Percentiles rank a stretch among this genome's conserved stretches.
Evolutionary conservation across 2,113 vertebrate species (phyloP).

Genomic region (Passer montanus): DNA sequence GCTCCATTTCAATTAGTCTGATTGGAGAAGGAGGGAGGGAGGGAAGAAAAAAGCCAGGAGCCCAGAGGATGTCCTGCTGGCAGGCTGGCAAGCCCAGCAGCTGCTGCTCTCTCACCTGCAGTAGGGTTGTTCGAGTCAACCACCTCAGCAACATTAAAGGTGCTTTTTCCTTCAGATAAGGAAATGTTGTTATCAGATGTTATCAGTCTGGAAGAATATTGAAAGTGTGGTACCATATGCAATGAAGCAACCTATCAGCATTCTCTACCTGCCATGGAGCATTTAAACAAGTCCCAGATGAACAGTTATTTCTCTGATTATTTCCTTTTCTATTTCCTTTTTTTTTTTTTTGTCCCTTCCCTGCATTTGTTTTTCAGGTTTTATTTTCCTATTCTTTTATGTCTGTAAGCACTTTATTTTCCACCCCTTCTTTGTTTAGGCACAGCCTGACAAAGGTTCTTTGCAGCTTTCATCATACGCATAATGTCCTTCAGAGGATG

Average conservation of each 20-base stretch:
- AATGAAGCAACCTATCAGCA: neutral
- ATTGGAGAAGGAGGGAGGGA: neutral
- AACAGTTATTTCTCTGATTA: neutral
- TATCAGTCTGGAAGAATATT: neutral
- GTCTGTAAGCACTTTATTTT: neutral
- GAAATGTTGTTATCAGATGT: neutral
- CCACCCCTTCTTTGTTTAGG: neutral
- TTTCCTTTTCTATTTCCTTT: neutral
- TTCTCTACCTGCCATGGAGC: neutral
- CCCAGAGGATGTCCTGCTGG: neutral
- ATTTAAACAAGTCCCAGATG: neutral
- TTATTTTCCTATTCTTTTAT: neutral
- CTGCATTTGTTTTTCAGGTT: neutral
- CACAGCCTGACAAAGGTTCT: neutral
- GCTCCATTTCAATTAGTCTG: neutral
- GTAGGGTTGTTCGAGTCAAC: accelerated
- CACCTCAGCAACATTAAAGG: neutral
- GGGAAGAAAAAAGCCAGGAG: neutral
- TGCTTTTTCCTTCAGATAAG: neutral
- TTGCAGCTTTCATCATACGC: neutral
- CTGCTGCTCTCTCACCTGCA: neutral
- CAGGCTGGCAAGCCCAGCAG: neutral
- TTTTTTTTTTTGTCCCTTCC: no score
- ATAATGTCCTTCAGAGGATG: neutral
- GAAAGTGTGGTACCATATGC: neutral